A percentile compares a stretch with the other conserved stretches of the same genome.
Conservation (phyloP, 2,888 invertebrate species). For the Teleogryllus oceanicus region DNA sequence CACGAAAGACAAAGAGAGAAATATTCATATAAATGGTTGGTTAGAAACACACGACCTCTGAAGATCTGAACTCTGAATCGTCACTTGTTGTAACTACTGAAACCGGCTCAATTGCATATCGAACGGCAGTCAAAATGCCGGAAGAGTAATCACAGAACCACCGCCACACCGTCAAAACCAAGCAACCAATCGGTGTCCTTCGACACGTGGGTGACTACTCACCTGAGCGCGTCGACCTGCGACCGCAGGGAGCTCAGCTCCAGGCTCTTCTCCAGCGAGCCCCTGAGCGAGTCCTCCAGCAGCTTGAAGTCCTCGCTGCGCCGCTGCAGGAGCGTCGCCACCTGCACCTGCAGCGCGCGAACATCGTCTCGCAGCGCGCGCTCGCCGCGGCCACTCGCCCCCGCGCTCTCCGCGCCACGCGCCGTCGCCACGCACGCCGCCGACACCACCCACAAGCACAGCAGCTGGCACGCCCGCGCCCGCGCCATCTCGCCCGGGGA, state of each 20-base stretch:
- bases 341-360: slow-evolving; percentile 53
- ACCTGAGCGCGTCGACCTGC: slow-evolving; percentile 55
- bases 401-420: background rate
- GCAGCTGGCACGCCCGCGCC: background rate
- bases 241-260: slow-evolving; percentile 52
- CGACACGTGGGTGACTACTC: no score
- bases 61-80: no score
- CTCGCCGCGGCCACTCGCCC: background rate
- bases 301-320: slow-evolving; percentile 54
- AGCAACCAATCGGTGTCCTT: no score
- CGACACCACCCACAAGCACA: slow-evolving; percentile 28
- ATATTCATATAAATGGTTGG: no score
- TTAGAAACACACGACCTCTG: no score
- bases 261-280: slow-evolving; percentile 52
- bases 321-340: slow-evolving; percentile 52
- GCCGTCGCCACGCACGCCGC: slow-evolving; percentile 24
- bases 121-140: no score
- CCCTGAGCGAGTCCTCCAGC: slow-evolving; percentile 54
- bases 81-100: no score
- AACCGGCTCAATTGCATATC: no score
- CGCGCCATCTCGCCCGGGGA: slow-evolving; percentile 4
- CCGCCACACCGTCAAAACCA: no score
- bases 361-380: slow-evolving; percentile 47
- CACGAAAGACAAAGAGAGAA: no score
- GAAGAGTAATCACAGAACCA: no score